Base-by-base conservation (phyloP, 2,888 invertebrate species). In the Tiliacea citrago region DNA sequence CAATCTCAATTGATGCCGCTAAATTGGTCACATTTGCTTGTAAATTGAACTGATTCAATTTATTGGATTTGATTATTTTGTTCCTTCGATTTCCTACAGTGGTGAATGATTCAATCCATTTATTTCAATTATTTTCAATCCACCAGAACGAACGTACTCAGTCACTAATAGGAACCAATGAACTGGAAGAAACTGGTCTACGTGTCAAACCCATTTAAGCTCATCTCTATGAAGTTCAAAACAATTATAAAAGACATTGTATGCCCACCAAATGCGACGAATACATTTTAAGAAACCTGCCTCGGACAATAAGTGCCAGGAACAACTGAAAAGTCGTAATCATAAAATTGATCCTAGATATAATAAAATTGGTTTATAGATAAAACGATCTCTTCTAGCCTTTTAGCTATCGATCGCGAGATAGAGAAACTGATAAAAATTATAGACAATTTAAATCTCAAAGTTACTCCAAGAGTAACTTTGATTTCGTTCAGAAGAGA, bases 1-100 rank as follows among this genome's bases (percentile, higher is more conserved):
- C 93, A 92, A 86, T 87, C 86, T 89, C 93, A 94, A 94, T 95
- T 95, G 94, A 88, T 80, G 83, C 81, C 81, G 84, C 73, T 90
- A 87, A 90, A 92, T 91, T 91, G 92, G 86, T 87, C 85, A 83
- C 80, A 86, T 87, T 88, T 86, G 85, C 82, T 79, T 78, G 35
- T 87, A 80, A 82, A 87, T 84, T 83, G 79, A 81, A 86, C 71
- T 85, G 81, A 86, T 87, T 87, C 77, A 86, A 88, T 88, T 86
- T 85, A 86, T 85, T 86, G 63, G 35, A 87, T 85, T 82, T 85
- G 82, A 88, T 88, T 87, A 79, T 74, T 70, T 57, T 79, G 80
- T 85, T 83, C 83, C 83, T 87, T 85, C 70, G 85, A 86, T 84
- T 75, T 79, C 53, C 68, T 73, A 45, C 60, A 62, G 60, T 35